These are phyloP conservation scores for Prunella fulvescens DNA, from an alignment of 2,113 vertebrate genomes.

Conservation along the genomic window DNA sequence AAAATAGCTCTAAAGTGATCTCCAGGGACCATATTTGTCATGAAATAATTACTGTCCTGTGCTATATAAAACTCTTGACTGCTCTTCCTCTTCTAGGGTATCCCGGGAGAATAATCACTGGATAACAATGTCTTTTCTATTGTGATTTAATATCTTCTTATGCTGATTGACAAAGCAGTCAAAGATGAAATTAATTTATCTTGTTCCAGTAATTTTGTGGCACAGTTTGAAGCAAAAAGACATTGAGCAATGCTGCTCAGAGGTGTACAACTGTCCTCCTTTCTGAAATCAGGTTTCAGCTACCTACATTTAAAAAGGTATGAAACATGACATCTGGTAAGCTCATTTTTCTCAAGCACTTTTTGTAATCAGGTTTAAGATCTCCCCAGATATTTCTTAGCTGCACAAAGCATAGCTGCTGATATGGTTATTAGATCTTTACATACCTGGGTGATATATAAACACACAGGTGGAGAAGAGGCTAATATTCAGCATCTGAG, in stretches of 20 bases:
- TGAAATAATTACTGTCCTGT: constrained; percentile 33
- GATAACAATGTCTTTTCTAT: not conserved
- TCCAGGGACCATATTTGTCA: not conserved
- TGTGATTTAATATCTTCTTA: constrained; percentile 10
- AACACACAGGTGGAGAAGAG: not conserved
- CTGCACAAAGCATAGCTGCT: not conserved
- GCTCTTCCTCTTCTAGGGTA: not conserved
- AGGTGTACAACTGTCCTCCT: not conserved
- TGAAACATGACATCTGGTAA: not conserved
- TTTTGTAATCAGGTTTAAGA: not conserved
- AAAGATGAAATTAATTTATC: not conserved
- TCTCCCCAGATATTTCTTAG: not conserved
- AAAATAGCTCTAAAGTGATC: not conserved
- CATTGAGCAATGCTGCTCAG: not conserved
- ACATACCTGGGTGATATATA: not conserved
- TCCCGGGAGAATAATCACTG: constrained; percentile 19
- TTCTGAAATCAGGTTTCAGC: not conserved
- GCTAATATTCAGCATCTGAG: not conserved
- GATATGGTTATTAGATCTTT: not conserved
- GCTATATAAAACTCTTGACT: constrained; percentile 34
- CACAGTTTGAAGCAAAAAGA: not conserved
- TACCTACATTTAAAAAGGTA: not conserved
- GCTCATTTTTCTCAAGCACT: not conserved
- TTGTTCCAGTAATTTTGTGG: not conserved
- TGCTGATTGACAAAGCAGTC: constrained; percentile 21